These are phyloP conservation scores for Podotricha telesiphe DNA, from an alignment of 2,888 invertebrate genomes.

Conservation along the genomic window DNA sequence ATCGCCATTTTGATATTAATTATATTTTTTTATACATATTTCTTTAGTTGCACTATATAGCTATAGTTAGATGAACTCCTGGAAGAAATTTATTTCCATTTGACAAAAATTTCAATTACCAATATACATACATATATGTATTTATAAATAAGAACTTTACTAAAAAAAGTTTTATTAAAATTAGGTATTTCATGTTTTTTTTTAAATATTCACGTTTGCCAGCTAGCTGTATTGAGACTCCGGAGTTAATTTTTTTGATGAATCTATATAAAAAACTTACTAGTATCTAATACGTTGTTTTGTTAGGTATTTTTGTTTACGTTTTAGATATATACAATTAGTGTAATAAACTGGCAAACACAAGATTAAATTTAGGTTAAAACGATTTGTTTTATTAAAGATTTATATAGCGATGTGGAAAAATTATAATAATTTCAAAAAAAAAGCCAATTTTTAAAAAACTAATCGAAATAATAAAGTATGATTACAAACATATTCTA, in stretches of 20 bases:
- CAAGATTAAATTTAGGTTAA: neutral
- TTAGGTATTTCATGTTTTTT: neutral
- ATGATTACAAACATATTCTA: neutral
- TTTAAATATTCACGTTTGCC: neutral
- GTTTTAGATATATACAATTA: constrained; percentile 7
- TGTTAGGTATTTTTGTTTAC: constrained; percentile 2
- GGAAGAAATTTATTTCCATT: neutral
- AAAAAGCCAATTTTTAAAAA: neutral
- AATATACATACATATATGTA: neutral
- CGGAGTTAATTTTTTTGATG: neutral
- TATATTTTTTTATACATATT: no score
- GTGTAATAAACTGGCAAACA: neutral
- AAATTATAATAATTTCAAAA: no score
- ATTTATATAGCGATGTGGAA: no score
- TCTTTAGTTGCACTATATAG: neutral
- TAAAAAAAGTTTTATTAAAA: neutral
- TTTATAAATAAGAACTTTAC: neutral
- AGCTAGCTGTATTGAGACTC: neutral
- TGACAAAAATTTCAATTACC: neutral
- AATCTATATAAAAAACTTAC: constrained; percentile 3
- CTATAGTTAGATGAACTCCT: neutral
- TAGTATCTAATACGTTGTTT: constrained; percentile 7
- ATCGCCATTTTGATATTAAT: no score
- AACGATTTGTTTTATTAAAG: neutral
- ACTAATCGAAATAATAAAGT: neutral